Evolutionary conservation across 2,888 invertebrate species (phyloP), one percentile per base, ranked within the genome.

Genomic region (Scaptomyza tumidula): DNA sequence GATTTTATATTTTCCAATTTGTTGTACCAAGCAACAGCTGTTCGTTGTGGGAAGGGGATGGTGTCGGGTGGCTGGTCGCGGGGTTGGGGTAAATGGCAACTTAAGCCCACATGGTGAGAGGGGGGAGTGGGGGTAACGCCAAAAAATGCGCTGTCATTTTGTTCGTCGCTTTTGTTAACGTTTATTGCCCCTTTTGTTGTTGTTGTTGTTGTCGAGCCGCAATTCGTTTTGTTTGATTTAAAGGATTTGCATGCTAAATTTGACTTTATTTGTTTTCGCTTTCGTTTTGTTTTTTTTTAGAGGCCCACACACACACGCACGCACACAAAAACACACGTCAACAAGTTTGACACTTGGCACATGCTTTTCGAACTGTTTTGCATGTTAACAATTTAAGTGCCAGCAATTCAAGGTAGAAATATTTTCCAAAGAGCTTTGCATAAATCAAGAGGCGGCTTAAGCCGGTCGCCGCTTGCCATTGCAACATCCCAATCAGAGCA

Each of bases 1-100:
- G 88, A 81, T 83, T 89, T 83, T 83, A 89, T 83, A 86, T 89
- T 86, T 89, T 86, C 71, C 89, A 89, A 86, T 84, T 84, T 84
- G 79, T 82, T 85, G 78, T 85, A 60, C 65, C 66, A 50, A 53
- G 80, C 80, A 58, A 61, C 78, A 77, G 72, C 78, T 83, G 80
- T 53, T 14, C 24, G 16, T 14, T 41, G 39, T 11, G 29, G 9
- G 39, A 45, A 31, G 33, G 1, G 19, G 19, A 19, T 19, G 19
- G 2, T 19, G 19, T 19, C 1, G 19, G 19, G 19, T 19, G 19
- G 19, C 19, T 19, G 19, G 19, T 19, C 19, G 3, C 19, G 31
- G n/a, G 13, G 35, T 7, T 13, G 49, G 13, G 24, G 33, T 33
- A 14, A 3, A 3, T n/a, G n/a, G n/a, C n/a, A n/a, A n/a, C n/a